Percentiles rank a stretch among this genome's conserved stretches.
phyloP scores from a whole-genome alignment of 2,888 invertebrate species.

The Drosophila pseudotalamancana region DNA sequence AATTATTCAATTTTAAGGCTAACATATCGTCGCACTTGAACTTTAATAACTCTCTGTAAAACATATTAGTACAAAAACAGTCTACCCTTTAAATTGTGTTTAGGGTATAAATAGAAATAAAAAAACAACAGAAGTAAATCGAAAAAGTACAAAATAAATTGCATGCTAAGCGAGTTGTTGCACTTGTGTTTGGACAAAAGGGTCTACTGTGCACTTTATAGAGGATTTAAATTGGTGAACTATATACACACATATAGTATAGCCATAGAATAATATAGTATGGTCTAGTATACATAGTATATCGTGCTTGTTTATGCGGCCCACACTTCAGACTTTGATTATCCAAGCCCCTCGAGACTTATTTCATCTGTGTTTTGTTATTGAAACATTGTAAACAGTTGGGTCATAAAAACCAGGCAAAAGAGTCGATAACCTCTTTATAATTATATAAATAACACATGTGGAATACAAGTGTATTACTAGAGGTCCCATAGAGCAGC shows the following conservation, averaged over 20 bases:
- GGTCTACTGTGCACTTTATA: slow-evolving; percentile 3
- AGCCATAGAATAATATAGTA: too few species aligned
- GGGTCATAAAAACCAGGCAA: slow-evolving; percentile 15
- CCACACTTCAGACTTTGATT: slow-evolving; percentile 48
- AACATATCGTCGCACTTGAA: too few species aligned
- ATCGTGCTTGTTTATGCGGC: slow-evolving; percentile 28
- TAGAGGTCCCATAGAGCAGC: not conserved
- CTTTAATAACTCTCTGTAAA: too few species aligned
- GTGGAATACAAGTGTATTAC: not conserved
- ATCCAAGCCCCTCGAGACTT: slow-evolving; percentile 54
- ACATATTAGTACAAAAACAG: not conserved
- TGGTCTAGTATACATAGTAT: too few species aligned
- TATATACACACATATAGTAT: slow-evolving; percentile 10
- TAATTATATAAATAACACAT: slow-evolving; percentile 24
- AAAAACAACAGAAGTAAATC: slow-evolving; percentile 20
- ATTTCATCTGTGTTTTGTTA: slow-evolving; percentile 47
- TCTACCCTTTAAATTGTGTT: not conserved
- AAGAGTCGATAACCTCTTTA: slow-evolving; percentile 45
- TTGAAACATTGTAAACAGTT: slow-evolving; percentile 35
- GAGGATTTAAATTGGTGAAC: slow-evolving; percentile 27
- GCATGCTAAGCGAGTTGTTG: slow-evolving; percentile 54
- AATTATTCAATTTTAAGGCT: too few species aligned
- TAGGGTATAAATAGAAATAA: not conserved
- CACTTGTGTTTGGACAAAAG: slow-evolving; percentile 12
- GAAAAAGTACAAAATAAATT: slow-evolving; percentile 51